Evolutionary conservation across 2,888 invertebrate genomes (phyloP).

Genomic region (Drosophila prolongata): DNA sequence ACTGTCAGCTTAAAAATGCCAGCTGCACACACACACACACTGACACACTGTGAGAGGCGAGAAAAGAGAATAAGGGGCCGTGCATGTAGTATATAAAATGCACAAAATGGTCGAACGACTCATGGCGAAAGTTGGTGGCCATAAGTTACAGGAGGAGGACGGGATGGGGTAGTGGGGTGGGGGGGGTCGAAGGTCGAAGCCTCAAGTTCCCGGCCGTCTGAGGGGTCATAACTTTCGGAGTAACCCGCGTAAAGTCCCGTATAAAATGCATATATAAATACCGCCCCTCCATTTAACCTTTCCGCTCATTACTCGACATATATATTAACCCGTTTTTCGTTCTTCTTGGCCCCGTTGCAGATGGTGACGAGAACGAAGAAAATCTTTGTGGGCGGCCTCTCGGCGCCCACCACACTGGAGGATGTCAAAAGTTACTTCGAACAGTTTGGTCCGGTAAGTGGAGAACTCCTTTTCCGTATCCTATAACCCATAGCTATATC

Average conservation of each 20-base stretch:
- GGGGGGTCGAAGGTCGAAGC: conserved; percentile 1
- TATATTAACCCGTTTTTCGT: conserved; percentile 14
- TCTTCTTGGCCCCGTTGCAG: conserved; percentile 86
- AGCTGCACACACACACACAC: conserved; percentile 59
- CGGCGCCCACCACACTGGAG: conserved; percentile 99
- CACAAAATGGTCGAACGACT: conserved; percentile 70
- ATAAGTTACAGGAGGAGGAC: conserved; percentile 62
- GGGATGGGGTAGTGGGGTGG: neutral
- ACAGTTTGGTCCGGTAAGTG: conserved; percentile 99
- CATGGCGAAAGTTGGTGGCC: conserved; percentile 70
- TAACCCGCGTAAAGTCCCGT: conserved; percentile 18
- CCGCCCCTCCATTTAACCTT: conserved; percentile 43
- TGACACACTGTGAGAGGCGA: conserved; percentile 5
- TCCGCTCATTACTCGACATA: conserved; percentile 22
- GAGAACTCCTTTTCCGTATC: neutral
- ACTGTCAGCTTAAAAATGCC: conserved; percentile 79
- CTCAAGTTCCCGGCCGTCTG: conserved; percentile 52
- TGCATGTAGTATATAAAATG: conserved; percentile 70
- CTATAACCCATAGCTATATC: neutral
- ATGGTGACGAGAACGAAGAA: conserved; percentile 99
- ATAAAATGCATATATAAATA: conserved; percentile 72
- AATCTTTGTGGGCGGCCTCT: conserved; percentile 99
- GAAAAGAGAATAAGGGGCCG: conserved; percentile 12
- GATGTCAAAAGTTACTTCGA: conserved; percentile 99
- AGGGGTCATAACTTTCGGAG: conserved; percentile 62